Percentiles rank a stretch among this genome's conserved stretches.
Evolutionary conservation across 1,140 invertebrate species (phyloP).

Genomic region (Drosophila tristis): DNA sequence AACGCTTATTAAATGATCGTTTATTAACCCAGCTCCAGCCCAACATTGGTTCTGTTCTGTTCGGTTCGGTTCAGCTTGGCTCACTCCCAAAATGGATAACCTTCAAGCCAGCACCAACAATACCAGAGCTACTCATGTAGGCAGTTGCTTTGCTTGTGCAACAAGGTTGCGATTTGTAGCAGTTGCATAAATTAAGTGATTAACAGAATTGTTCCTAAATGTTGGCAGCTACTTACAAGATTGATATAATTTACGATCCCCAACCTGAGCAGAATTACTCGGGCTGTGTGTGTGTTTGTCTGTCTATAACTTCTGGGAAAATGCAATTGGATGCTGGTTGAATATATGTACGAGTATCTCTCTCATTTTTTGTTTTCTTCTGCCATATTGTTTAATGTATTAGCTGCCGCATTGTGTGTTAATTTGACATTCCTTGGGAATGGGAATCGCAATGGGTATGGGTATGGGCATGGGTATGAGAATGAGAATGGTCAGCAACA

Average conservation of each 20-base stretch:
- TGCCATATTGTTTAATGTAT: conserved; percentile 75
- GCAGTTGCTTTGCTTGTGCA: conserved; percentile 32
- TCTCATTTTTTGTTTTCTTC: neutral
- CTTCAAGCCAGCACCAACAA: neutral
- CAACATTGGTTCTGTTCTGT: neutral
- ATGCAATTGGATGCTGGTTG: conserved; percentile 11
- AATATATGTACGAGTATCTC: no score
- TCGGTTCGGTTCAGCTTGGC: neutral
- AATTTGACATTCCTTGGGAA: conserved; percentile 77
- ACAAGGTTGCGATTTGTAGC: conserved; percentile 75
- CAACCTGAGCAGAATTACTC: conserved; percentile 3
- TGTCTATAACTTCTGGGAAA: conserved; percentile 69
- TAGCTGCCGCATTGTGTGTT: conserved; percentile 77
- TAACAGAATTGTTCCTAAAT: conserved; percentile 75
- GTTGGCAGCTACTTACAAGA: conserved; percentile 75
- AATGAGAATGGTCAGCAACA: conserved; percentile 16
- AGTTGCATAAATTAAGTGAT: conserved; percentile 73
- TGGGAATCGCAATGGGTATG: conserved; percentile 40
- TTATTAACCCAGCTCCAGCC: conserved; percentile 62
- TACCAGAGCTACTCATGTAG: neutral
- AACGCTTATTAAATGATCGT: conserved; percentile 83
- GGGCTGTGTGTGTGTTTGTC: neutral
- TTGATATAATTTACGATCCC: conserved; percentile 65
- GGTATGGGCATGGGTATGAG: neutral
- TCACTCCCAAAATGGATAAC: conserved; percentile 42